Percentiles rank a stretch among this genome's conserved stretches.
Conservation (phyloP, 2,888 invertebrate species). For the Dryomyza anilis region DNA sequence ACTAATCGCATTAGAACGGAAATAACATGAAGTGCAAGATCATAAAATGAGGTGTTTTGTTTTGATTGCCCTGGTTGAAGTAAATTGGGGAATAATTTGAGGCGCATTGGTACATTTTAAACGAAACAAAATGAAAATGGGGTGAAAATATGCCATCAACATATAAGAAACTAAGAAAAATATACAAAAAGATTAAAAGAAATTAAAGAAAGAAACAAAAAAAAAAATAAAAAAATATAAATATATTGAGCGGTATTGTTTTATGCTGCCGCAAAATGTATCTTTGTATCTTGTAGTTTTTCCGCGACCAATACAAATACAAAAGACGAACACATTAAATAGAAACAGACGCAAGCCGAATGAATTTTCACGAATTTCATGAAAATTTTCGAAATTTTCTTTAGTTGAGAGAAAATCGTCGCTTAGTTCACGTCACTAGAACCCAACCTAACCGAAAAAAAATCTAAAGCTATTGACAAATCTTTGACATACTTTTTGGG, state of each 20-base stretch:
- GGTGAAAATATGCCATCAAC: too few relatives aligned
- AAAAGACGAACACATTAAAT: background rate
- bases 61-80: too few relatives aligned
- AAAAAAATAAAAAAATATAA: background rate
- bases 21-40: too few relatives aligned
- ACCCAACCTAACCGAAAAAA: constrained; percentile 26
- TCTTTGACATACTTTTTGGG: too few relatives aligned
- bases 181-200: background rate
- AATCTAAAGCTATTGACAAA: constrained; percentile 27
- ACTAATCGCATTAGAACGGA: too few relatives aligned
- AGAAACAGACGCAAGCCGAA: constrained; percentile 34
- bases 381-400: too few relatives aligned
- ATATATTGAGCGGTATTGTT: too few relatives aligned
- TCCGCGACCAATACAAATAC: background rate
- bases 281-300: constrained; percentile 26
- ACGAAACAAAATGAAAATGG: too few relatives aligned
- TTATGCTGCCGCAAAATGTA: too few relatives aligned
- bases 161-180: background rate
- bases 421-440: constrained; percentile 60
- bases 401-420: constrained; percentile 63
- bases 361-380: constrained; percentile 49
- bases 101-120: too few relatives aligned
- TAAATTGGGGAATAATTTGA: too few relatives aligned
- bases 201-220: background rate
- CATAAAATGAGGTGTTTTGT: too few relatives aligned